phyloP scores from a whole-genome alignment of 2,113 vertebrate genomes.

The Phoenicopterus ruber region DNA sequence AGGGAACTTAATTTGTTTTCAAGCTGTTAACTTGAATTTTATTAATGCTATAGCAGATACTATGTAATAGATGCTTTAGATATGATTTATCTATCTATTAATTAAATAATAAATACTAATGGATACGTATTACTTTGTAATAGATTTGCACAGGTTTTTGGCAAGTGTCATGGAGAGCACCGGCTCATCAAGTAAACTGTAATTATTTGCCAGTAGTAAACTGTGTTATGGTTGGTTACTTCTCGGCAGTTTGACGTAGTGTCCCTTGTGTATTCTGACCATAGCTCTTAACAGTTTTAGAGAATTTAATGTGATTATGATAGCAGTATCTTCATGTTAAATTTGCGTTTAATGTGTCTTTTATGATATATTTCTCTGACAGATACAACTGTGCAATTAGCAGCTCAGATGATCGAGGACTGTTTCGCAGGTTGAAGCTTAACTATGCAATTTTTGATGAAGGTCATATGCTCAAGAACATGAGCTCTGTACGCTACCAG shows the following conservation, averaged over 20 bases:
- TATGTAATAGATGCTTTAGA: background rate
- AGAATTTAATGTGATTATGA: background rate
- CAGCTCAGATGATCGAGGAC: constrained; percentile 84
- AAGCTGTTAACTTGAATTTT: background rate
- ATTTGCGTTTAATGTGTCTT: background rate
- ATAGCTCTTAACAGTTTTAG: background rate
- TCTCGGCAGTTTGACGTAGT: background rate
- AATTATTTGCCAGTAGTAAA: background rate
- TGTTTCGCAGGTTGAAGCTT: constrained; percentile 87
- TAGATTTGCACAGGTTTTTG: background rate
- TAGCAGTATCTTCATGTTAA: background rate
- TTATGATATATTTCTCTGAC: background rate
- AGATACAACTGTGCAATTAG: constrained; percentile 93
- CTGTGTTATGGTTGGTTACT: background rate
- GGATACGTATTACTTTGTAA: background rate
- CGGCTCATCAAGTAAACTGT: background rate
- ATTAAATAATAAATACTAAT: background rate
- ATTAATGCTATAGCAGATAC: background rate
- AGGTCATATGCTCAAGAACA: constrained; percentile 98
- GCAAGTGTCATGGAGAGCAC: background rate
- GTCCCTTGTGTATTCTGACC: background rate
- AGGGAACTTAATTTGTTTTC: background rate
- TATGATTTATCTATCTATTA: background rate
- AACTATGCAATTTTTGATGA: constrained; percentile 95
- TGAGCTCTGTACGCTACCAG: constrained; percentile 92